Base-by-base conservation (phyloP, 92 coral and sea anemone genomes). In the Epizoanthus illoricatus region DNA sequence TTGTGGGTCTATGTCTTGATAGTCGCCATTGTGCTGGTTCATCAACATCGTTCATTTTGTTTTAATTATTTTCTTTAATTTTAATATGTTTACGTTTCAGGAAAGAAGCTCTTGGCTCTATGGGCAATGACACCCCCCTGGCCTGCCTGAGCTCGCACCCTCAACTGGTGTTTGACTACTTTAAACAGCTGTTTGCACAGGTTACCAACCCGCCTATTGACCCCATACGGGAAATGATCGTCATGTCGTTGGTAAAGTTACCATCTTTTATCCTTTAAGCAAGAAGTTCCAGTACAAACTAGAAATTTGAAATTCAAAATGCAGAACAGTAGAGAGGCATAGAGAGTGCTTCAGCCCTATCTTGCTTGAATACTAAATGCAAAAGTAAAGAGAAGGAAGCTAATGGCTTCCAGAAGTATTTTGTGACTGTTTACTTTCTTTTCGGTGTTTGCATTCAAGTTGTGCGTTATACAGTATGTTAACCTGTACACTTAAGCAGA, bases 181-280 rank as follows among this genome's bases (percentile, higher is more conserved):
- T 93, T 74, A 95, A 95, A 69, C 98, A 95, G 79, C 92, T 95
- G 23, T 95, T 95, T 91, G 98, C 98, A 41, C 98, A 95, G 94
- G 98, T 95, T 65, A 95, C 98, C 41, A 95, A 95, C 80, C 98
- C 98, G 43, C 98, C 98, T 17, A 93, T 95, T 60, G 98, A 95
- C 75, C 98, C 98, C 58, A 93, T 95, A 40, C 87, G 98, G 33
- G 98, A 95, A 71, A 90, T 84, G 59, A 91, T 92, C 85, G 98
- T 95, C 73, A 95, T 95, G 94, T 95, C 98, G 13, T 67, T 95
- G 95, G 98, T 94, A 76, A 76, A 87, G 20, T 40, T 59, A 10
- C 56, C 21, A 41, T 52, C 4, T 18, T 8, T 10, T 16, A 47
- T 3, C 18, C n/a, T 72, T 18, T n/a, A n/a, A 0, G 36, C 23